Base-by-base conservation (phyloP, 1,140 invertebrate genomes). In the Leptopilina boulardi region DNA sequence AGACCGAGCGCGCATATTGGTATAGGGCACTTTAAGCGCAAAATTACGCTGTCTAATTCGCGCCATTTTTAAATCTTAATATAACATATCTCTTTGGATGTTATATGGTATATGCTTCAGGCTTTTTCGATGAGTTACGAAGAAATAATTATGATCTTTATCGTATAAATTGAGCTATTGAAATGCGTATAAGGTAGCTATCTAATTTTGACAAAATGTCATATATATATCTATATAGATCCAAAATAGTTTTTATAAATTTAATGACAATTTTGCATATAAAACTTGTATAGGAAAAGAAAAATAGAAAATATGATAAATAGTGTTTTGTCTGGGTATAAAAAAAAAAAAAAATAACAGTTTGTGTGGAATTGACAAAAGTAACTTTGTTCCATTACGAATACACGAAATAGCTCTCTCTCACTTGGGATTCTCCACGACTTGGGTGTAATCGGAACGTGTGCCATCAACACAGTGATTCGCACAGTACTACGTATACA, bases 11-110 rank as follows among this genome's bases (percentile, higher is more conserved):
- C n/a, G n/a, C n/a, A n/a, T n/a, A n/a, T n/a, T n/a, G n/a, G n/a
- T n/a, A n/a, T n/a, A n/a, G n/a, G 59, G 59, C 76, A 77, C 77
- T 79, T 78, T 71, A 66, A 72, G 78, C 78, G 76, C 78, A 82
- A 77, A 82, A 82, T 82, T 82, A 80, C 78, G 75, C 78, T 66
- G 71, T 77, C 78, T 74, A 82, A 82, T 80, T 80, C 78, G 77
- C 80, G 77, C 77, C 13, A 71, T 83, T 78, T 76, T 76, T 78
- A 77, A 79, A 66, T 66, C 59, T 66, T 66, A 66, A 77, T 83
- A 30, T 5, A 77, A 77, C 80, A n/a, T n/a, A n/a, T n/a, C n/a
- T n/a, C n/a, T n/a, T n/a, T n/a, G n/a, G n/a, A n/a, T n/a, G n/a
- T n/a, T n/a, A n/a, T n/a, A n/a, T n/a, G n/a, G n/a, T n/a, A n/a